phyloP scores from a whole-genome alignment of 2,888 invertebrate genomes.

The Tricholauxania praeusta region DNA sequence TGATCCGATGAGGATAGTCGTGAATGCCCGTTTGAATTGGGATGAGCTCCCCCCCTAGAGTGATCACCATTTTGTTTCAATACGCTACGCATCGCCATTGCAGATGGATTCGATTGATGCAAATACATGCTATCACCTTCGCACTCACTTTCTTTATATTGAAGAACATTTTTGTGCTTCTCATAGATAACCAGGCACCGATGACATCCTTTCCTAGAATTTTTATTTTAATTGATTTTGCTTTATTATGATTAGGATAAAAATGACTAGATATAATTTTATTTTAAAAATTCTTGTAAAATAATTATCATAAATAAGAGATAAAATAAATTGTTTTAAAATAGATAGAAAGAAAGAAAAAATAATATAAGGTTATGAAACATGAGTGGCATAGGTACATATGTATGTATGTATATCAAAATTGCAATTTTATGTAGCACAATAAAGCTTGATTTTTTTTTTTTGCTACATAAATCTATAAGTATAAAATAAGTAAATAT shows the following conservation, averaged over 20 bases:
- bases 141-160: conserved; percentile 97
- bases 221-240: conserved; percentile 42
- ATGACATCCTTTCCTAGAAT: conserved; percentile 89
- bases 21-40: conserved; percentile 70
- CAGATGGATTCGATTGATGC: conserved; percentile 70
- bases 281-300: not conserved
- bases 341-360: conserved; percentile 24
- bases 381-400: too few species aligned
- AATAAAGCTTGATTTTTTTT: not conserved
- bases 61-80: conserved; percentile 67
- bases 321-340: conserved; percentile 11
- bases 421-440: not conserved
- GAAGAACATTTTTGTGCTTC: conserved; percentile 93
- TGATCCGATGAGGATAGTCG: conserved; percentile 70
- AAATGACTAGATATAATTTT: not conserved
- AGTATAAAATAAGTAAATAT: not conserved
- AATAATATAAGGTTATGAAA: conserved; percentile 1
- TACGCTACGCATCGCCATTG: conserved; percentile 70
- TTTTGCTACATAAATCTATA: conserved; percentile 6
- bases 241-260: too few species aligned
- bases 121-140: conserved; percentile 70
- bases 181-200: conserved; percentile 96
- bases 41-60: conserved; percentile 70
- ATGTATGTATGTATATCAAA: too few species aligned
- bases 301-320: too few species aligned